phyloP scores from a whole-genome alignment of 2,888 invertebrate genomes.

The Torymus texanus region DNA sequence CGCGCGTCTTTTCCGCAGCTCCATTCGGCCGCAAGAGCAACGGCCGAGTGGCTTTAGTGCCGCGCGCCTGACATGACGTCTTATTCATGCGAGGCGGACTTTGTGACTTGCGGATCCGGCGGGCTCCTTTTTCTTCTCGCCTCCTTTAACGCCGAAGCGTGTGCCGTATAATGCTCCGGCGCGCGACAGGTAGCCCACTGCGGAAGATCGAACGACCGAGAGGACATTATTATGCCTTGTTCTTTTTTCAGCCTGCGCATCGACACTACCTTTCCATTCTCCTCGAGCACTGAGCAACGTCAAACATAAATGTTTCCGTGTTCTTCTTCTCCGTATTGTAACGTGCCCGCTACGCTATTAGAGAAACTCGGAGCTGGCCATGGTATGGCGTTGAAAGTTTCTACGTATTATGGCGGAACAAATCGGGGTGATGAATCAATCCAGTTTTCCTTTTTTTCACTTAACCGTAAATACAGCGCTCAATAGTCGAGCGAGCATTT shows the following conservation, averaged over 20 bases:
- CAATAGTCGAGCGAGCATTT: too few species aligned
- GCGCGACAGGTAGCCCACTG: constrained; percentile 33
- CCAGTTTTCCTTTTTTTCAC: too few species aligned
- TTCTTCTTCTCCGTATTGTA: constrained; percentile 11
- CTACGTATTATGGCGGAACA: too few species aligned
- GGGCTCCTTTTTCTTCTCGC: constrained; percentile 7
- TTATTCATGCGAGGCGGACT: constrained; percentile 26
- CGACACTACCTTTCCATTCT: constrained; percentile 16
- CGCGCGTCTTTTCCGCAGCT: not conserved
- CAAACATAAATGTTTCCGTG: constrained; percentile 9
- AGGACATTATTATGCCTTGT: constrained; percentile 5
- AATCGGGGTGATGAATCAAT: too few species aligned
- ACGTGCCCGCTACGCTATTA: not conserved
- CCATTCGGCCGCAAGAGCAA: constrained; percentile 8
- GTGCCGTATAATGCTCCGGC: not conserved
- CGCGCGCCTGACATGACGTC: constrained; percentile 18
- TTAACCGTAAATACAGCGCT: too few species aligned
- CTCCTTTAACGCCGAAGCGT: not conserved
- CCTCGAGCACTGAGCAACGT: not conserved
- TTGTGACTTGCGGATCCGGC: constrained; percentile 39
- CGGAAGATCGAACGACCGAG: not conserved
- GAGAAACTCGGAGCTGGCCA: too few species aligned
- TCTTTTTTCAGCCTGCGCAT: constrained; percentile 35
- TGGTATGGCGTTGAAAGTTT: too few species aligned
- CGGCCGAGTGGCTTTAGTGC: constrained; percentile 12